These are phyloP conservation scores for Enteromius fasciolatus DNA, from an alignment of 2,797 vertebrate species.

Conservation along the genomic window DNA sequence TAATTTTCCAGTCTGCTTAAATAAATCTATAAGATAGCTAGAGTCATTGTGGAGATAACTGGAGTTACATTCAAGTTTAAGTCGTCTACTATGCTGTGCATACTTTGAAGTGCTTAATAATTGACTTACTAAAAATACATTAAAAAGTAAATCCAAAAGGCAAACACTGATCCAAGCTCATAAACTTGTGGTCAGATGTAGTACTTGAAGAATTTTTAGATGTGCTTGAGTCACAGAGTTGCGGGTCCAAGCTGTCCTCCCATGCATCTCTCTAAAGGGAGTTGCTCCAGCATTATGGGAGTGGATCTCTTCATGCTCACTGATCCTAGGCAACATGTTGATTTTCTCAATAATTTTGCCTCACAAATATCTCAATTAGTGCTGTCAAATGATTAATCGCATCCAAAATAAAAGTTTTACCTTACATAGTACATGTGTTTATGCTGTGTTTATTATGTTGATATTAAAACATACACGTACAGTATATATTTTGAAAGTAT, in stretches of 20 bases:
- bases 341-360: background rate
- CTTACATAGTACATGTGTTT: too few species aligned
- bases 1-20: background rate
- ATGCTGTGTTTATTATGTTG: too few species aligned
- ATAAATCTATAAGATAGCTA: background rate
- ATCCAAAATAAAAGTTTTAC: too few species aligned
- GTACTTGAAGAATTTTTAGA: background rate
- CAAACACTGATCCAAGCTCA: background rate
- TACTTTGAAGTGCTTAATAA: background rate
- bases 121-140: background rate
- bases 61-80: background rate
- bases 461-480: too few species aligned
- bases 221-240: background rate
- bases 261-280: conserved; percentile 29
- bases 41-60: background rate
- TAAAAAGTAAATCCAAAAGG: background rate
- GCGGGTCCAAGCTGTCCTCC: background rate
- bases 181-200: background rate
- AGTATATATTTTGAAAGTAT: too few species aligned
- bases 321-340: conserved; percentile 3
- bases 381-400: too few species aligned
- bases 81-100: background rate
- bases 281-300: conserved; percentile 2
- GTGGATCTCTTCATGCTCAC: background rate
- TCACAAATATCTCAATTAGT: conserved; percentile 24